phyloP scores from a whole-genome alignment of 2,797 vertebrate species.

The Pangasius macronema region DNA sequence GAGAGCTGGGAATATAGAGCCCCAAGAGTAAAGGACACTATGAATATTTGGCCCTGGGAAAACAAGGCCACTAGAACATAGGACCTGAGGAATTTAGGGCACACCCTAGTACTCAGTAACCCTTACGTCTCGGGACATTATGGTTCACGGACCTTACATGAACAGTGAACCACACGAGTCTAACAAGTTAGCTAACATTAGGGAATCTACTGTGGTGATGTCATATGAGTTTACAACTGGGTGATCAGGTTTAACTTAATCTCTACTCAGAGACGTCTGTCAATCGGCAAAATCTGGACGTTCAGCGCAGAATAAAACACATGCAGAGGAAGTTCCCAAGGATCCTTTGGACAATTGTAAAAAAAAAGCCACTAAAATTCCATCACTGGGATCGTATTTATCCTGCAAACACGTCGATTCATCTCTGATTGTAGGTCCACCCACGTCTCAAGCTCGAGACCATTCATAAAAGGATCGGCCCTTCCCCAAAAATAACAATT shows the following conservation, averaged over 20 bases:
- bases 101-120: too few relatives aligned
- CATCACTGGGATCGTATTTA: not conserved
- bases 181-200: not conserved
- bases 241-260: not conserved
- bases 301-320: not conserved
- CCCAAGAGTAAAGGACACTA: not conserved
- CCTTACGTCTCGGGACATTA: too few relatives aligned
- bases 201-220: not conserved
- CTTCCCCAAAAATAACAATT: slow-evolving; percentile 59
- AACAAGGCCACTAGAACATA: not conserved
- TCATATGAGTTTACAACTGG: not conserved
- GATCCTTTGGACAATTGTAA: not conserved
- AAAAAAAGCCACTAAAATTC: not conserved
- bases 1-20: not conserved
- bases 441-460: slow-evolving; percentile 53
- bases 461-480: slow-evolving; percentile 59
- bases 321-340: not conserved
- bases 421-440: slow-evolving; percentile 54
- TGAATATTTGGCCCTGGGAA: not conserved
- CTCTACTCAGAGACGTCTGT: not conserved
- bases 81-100: not conserved
- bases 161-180: too few relatives aligned
- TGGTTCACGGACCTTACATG: too few relatives aligned
- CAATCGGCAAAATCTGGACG: not conserved
- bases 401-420: slow-evolving; percentile 26